Evolutionary conservation across 2,113 vertebrate genomes (phyloP).

Genomic region (Megaceryle torquata): DNA sequence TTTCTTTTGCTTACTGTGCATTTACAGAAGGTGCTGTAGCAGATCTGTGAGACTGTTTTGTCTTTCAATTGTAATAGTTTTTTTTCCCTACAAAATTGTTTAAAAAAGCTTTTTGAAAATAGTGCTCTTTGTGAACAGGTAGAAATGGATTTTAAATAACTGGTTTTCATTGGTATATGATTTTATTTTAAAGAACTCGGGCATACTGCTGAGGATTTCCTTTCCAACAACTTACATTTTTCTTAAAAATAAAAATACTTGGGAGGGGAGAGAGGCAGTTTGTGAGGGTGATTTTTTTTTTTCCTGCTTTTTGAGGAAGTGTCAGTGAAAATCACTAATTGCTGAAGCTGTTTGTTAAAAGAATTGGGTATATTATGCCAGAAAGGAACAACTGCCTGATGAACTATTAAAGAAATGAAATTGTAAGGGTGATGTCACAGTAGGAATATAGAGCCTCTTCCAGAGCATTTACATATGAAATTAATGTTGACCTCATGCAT

Average conservation of each 20-base stretch:
- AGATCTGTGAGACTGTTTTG: not conserved
- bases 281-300: not conserved
- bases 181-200: not conserved
- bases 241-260: not conserved
- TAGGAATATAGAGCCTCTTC: not conserved
- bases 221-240: not conserved
- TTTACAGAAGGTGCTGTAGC: not conserved
- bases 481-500: not conserved
- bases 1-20: not conserved
- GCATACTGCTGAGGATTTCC: not conserved
- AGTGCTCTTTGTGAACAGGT: not conserved
- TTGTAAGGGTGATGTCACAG: not conserved
- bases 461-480: not conserved
- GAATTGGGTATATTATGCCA: rapidly evolving
- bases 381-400: not conserved
- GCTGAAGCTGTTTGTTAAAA: not conserved
- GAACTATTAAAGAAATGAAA: not conserved
- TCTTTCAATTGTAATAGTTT: not conserved
- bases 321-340: not conserved
- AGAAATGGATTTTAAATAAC: not conserved
- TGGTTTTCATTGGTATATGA: rapidly evolving
- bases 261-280: not conserved
- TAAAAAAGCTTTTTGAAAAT: not conserved
- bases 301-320: not conserved
- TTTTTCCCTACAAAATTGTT: not conserved